Evolutionary conservation across 2,113 vertebrate species (phyloP), one percentile per base, ranked within the genome.

Genomic region (Morone chrysops): DNA sequence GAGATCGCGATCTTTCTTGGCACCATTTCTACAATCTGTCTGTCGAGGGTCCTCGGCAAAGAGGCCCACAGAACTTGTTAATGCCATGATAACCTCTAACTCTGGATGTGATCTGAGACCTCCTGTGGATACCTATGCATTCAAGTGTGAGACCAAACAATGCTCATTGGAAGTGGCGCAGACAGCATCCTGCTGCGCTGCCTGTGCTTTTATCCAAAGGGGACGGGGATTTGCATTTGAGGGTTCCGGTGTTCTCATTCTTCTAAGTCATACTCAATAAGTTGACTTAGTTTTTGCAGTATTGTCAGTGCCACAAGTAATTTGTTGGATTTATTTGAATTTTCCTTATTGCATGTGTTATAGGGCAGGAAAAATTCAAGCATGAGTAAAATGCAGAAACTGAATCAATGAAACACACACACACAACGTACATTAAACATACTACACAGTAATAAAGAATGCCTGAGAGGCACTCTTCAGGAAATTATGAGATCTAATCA

Each of bases 1-100:
- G 43, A 66, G 22, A 54, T 68, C 14, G 8, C 40, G 43, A 67
- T 66, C 68, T 56, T 45, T 77, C 57, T 62, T 77, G 75, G 66
- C 77, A 51, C 13, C 25, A 16, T 63, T 62, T 68, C 54, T 51
- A 60, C 1, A n/a, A 14, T 45, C 53, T 31, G 40, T 45, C 51
- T 14, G 62, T 73, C 50, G 7, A 66, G 47, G 51, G 20, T 51
- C 53, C 48, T 78, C 70, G 54, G 25, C 10, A 10, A 70, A 57
- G 80, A 70, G 53, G 60, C 76, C 80, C 53, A 2, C 22, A 25
- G 74, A 83, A 66, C 81, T 60, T 56, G 63, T 87, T 81, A 82
- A 83, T 85, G 90, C 78, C 87, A 47, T 72, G 83, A 89, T 84
- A 86, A 86, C 75, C 77, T 89, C 80, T 50, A 79, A 81, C 73